Evolutionary conservation across 37 sponge, comb jelly and placozoan genomes (phyloP).

Genomic region (Axinella damicornis): DNA sequence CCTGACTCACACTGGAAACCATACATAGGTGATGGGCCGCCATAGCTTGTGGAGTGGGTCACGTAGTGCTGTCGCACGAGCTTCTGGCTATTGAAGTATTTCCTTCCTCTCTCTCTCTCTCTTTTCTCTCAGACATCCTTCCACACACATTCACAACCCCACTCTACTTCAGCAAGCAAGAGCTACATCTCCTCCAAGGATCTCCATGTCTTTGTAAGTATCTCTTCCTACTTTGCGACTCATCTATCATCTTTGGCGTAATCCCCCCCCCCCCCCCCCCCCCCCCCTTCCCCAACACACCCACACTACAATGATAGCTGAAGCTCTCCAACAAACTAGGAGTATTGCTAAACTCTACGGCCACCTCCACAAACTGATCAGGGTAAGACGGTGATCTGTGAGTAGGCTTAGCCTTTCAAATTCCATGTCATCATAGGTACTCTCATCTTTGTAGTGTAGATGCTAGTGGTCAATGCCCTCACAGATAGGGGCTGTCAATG

Average conservation of each 20-base stretch:
- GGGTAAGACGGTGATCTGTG: too few species aligned
- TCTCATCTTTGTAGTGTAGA: too few species aligned
- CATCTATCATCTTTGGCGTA: not conserved
- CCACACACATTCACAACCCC: constrained; percentile 67
- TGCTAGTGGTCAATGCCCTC: too few species aligned
- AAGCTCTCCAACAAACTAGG: constrained; percentile 62
- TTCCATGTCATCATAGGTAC: too few species aligned
- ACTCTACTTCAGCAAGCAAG: constrained; percentile 69
- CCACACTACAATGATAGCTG: not conserved
- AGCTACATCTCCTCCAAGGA: constrained; percentile 57
- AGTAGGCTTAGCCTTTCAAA: too few species aligned
- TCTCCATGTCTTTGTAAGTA: constrained; percentile 70
- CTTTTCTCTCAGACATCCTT: constrained; percentile 58
- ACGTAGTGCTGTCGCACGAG: too few species aligned
- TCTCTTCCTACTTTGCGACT: too few species aligned
- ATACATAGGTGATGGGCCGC: constrained; percentile 86
- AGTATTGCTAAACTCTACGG: constrained; percentile 74
- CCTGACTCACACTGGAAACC: constrained; percentile 78
- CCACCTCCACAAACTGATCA: constrained; percentile 65
- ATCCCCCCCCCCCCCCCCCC: not conserved
- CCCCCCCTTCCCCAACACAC: not conserved
- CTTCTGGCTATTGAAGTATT: too few species aligned
- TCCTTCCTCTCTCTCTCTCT: not conserved
- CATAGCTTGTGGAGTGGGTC: too few species aligned
- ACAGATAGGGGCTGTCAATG: too few species aligned